Base-by-base conservation (phyloP, 2,797 vertebrate species). In the Miopithecus talapoin region DNA sequence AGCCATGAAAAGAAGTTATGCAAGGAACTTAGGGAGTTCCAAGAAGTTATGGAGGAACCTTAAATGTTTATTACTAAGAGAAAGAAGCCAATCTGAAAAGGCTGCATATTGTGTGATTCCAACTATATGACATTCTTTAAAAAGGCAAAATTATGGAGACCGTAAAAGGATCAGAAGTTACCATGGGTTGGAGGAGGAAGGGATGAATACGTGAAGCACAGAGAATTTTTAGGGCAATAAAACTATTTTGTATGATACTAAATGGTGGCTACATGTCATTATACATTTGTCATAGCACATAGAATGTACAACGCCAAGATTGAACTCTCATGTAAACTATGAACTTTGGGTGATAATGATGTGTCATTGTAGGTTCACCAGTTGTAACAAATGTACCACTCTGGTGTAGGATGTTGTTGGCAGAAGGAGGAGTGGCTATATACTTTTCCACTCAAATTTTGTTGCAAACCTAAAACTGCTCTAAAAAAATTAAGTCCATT, bases 51-150 rank as follows among this genome's bases (percentile, higher is more conserved):
- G 33, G 57, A 95, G 89, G 55, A 83, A 50, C 17, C 24, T 89
- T 85, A 43, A 55, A 59, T 85, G 21, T 68, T 72, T 93, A 28
- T 61, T 79, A 76, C 39, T 64, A 79, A 94, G 68, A 91, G 26
- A 55, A 85, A 95, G 57, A 93, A 93, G 33, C 78, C 79, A 93
- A 5, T 76, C 3, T 81, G 70, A 76, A 91, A 81, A 91, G 74
- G 36, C 83, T 80, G 4, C 17, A 30, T 80, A 61, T 53, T 81
- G 19, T 81, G 41, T 89, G 75, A 89, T 76, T 97, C 50, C 43
- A 72, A 28, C 19, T 36, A 39, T 84, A 83, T 55, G 46, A 55
- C 30, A 81, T 55, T 80, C 50, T 80, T 55, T 80, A 28, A 92
- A 95, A 91, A 97, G 87, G 72, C 36, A 93, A 57, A 94, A 43